Conservation (phyloP, 2,113 vertebrate species). For the Oryzias javanicus region DNA sequence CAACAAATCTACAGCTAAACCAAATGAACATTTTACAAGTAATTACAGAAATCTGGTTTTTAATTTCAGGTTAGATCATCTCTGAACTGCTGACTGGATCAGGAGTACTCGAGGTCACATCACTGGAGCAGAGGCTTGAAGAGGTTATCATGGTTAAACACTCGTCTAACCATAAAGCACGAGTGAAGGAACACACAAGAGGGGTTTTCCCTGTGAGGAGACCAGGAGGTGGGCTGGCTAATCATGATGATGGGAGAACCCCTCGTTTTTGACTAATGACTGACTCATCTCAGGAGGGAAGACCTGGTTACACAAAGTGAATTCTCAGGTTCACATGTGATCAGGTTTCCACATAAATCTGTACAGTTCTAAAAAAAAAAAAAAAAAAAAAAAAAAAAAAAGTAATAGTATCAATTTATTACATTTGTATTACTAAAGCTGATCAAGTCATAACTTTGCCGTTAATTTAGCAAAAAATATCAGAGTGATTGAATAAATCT, state of each 20-base stretch:
- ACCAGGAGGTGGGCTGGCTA: neutral
- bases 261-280: constrained; percentile 17
- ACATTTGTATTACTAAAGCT: too few relatives aligned
- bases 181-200: neutral
- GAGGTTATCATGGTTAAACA: neutral
- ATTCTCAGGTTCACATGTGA: constrained; percentile 3
- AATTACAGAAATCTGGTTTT: neutral
- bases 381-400: too few relatives aligned
- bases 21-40: neutral
- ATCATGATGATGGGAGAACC: constrained; percentile 26
- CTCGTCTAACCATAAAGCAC: too few relatives aligned
- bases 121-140: neutral
- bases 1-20: neutral
- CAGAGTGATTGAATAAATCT: too few relatives aligned
- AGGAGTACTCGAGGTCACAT: neutral
- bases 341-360: constrained; percentile 11
- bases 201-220: constrained; percentile 27
- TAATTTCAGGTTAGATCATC: neutral
- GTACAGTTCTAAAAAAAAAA: too few relatives aligned
- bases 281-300: constrained; percentile 25
- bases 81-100: neutral
- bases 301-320: neutral
- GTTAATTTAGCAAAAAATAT: too few relatives aligned
- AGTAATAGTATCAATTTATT: too few relatives aligned
- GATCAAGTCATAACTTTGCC: too few relatives aligned